These are phyloP conservation scores for Oenanthe oenanthe DNA, from an alignment of 2,113 vertebrate species.

Conservation along the genomic window DNA sequence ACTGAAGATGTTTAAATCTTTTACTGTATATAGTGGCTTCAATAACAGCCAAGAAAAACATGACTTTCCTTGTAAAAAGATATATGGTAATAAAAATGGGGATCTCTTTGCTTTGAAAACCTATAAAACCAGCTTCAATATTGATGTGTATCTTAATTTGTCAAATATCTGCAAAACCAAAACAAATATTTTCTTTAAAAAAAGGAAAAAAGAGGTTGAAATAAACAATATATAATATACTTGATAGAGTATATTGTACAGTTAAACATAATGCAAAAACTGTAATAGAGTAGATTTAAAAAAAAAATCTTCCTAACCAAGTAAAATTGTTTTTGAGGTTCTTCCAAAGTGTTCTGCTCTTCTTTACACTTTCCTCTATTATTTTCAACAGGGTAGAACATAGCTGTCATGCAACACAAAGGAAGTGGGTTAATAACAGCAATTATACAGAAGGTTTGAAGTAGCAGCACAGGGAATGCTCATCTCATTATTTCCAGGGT, in stretches of 20 bases:
- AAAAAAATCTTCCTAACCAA: neutral
- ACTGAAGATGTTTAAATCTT: neutral
- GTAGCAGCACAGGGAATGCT: neutral
- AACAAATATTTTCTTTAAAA: neutral
- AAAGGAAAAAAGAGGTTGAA: neutral
- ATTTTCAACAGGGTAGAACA: neutral
- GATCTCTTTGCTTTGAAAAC: neutral
- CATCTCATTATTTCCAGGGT: neutral
- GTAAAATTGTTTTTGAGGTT: neutral
- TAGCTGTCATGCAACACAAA: conserved; percentile 3
- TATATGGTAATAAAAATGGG: neutral
- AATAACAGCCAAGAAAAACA: neutral
- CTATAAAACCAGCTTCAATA: neutral
- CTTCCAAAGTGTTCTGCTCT: neutral
- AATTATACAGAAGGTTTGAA: neutral
- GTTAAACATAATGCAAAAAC: neutral
- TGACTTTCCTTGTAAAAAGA: neutral
- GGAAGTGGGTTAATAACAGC: neutral
- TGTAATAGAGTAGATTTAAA: neutral
- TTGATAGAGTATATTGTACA: neutral
- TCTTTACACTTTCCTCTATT: neutral
- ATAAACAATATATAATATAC: neutral
- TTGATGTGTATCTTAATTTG: neutral
- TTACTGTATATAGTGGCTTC: neutral
- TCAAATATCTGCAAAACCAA: neutral